Conservation (phyloP, 2,797 vertebrate species). For the Melanotaenia pygmaea region DNA sequence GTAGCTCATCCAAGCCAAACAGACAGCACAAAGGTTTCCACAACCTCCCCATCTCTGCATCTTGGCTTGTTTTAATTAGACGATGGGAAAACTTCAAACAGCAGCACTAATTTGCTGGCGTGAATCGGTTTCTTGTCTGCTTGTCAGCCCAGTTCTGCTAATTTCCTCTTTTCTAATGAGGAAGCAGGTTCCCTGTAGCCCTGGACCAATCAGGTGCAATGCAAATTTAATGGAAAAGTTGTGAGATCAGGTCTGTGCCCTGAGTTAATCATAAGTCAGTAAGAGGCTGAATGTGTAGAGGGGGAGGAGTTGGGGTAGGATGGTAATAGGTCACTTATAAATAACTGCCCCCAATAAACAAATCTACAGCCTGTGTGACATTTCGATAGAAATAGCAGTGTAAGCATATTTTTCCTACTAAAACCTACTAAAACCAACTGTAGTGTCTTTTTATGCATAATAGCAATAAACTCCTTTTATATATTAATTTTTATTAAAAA, state of each 20-base stretch:
- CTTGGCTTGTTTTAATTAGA: conserved; percentile 56
- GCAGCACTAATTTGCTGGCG: conserved; percentile 52
- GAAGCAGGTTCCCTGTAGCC: conserved; percentile 41
- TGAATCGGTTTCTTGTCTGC: conserved; percentile 41
- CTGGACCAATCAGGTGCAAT: conserved; percentile 39
- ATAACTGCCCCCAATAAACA: conserved; percentile 70
- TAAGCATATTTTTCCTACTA: background rate
- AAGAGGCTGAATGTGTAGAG: conserved; percentile 29
- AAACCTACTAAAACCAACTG: background rate
- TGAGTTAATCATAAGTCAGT: conserved; percentile 36
- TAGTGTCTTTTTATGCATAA: background rate
- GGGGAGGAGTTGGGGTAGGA: background rate
- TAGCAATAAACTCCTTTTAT: background rate
- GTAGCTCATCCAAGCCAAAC: conserved; percentile 36
- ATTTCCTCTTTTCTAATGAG: conserved; percentile 73
- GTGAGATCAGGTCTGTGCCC: conserved; percentile 37
- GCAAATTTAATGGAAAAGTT: conserved; percentile 61
- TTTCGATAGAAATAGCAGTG: background rate
- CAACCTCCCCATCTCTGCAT: conserved; percentile 6
- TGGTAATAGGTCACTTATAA: conserved; percentile 55
- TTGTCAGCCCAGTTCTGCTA: conserved; percentile 46
- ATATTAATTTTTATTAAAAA: background rate
- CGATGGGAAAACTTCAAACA: conserved; percentile 58
- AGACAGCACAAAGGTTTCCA: conserved; percentile 35
- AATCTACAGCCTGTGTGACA: conserved; percentile 41